Conservation (phyloP, 2,113 vertebrate species). For the Bos indicus region DNA sequence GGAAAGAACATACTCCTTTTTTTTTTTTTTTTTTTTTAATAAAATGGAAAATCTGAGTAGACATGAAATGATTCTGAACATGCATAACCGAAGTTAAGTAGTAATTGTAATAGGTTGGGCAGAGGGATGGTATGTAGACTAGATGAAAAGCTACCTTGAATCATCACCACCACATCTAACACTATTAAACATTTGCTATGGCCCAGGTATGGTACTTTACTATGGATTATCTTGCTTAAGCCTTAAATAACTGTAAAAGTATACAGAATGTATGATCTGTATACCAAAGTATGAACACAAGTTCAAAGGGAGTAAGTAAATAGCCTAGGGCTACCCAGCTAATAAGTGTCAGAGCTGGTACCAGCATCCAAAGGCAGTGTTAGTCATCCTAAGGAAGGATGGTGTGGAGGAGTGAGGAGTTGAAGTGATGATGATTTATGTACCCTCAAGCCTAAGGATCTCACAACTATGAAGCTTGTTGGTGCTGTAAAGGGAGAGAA, state of each 20-base stretch:
- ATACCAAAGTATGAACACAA: neutral
- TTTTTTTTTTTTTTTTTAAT: neutral
- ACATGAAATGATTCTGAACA: neutral
- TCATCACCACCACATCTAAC: neutral
- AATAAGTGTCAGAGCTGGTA: neutral
- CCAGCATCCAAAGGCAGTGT: neutral
- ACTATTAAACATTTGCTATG: neutral
- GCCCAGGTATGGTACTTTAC: neutral
- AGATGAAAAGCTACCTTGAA: neutral
- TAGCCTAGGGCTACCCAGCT: neutral
- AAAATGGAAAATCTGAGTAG: neutral
- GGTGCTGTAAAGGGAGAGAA: neutral
- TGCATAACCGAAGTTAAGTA: neutral
- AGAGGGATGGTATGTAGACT: neutral
- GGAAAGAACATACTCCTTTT: neutral
- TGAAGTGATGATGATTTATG: neutral
- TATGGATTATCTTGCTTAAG: neutral
- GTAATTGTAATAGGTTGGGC: neutral
- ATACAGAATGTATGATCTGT: neutral
- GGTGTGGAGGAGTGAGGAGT: neutral
- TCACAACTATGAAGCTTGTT: neutral
- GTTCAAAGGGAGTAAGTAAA: neutral
- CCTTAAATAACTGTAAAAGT: neutral
- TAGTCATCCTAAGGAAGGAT: neutral
- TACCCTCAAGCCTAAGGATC: neutral